Conservation (phyloP, 2,888 invertebrate species). For the Sacculina carcini region DNA sequence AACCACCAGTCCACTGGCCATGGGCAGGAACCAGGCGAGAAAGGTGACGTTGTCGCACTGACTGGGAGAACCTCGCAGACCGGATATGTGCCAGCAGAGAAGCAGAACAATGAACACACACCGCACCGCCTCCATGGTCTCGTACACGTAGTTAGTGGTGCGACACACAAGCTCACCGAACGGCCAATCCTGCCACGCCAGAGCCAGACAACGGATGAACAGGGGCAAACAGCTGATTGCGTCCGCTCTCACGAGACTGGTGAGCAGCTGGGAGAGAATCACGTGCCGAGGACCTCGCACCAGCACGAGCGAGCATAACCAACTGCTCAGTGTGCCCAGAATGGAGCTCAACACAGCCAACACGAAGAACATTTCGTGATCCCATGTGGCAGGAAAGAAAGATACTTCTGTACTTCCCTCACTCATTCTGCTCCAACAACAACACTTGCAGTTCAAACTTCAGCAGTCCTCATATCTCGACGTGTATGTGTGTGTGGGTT, state of each 20-base stretch:
- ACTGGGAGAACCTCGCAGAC: neutral
- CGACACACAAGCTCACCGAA: neutral
- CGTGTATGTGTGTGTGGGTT: no score
- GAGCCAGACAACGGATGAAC: neutral
- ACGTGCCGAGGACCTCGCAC: neutral
- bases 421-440: no score
- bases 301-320: neutral
- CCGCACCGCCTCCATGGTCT: neutral
- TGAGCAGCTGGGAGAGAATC: neutral
- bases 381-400: neutral
- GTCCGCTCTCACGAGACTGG: slow-evolving; percentile 1
- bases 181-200: neutral
- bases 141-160: neutral
- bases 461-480: no score
- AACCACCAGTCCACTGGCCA: neutral
- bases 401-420: no score
- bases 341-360: neutral
- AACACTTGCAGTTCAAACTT: no score
- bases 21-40: neutral
- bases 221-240: neutral
- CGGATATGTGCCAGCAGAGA: neutral
- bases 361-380: slow-evolving; percentile 1
- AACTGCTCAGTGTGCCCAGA: neutral
- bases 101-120: neutral
- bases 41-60: neutral